These are phyloP conservation scores for Poecile montanus DNA, from an alignment of 2,797 vertebrate genomes.

Conservation along the genomic window DNA sequence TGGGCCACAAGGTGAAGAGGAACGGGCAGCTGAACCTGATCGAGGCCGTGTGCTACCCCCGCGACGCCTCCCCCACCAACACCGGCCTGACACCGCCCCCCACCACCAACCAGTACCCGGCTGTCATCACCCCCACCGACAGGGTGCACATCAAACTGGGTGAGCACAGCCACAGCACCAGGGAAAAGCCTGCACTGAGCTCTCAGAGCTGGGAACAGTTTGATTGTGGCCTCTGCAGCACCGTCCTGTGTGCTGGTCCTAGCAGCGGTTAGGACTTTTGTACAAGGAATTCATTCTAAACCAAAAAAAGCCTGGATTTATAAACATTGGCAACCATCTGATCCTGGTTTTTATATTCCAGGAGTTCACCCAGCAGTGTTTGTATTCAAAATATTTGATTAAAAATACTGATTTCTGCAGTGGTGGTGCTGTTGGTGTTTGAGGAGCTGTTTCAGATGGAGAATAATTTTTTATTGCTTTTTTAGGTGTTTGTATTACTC, in stretches of 20 bases:
- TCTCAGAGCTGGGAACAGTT: neutral
- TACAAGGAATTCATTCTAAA: neutral
- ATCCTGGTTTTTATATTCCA: neutral
- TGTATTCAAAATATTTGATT: neutral
- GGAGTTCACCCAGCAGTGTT: neutral
- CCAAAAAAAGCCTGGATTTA: fast-evolving
- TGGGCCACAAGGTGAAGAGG: conserved; percentile 94
- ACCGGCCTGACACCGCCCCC: conserved; percentile 95
- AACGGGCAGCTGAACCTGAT: conserved; percentile 96
- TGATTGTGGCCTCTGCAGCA: fast-evolving
- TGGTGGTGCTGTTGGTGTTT: neutral
- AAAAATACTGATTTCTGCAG: neutral
- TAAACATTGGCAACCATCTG: fast-evolving
- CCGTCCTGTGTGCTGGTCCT: neutral
- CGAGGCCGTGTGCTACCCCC: conserved; percentile 92
- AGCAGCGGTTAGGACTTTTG: fast-evolving
- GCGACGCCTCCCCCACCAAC: conserved; percentile 97
- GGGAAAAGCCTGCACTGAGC: fast-evolving
- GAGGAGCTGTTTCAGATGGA: neutral
- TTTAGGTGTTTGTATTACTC: neutral
- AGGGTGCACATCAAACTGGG: conserved; percentile 93
- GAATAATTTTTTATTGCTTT: neutral
- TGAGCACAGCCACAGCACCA: neutral
- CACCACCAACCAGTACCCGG: conserved; percentile 95
- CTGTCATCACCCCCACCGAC: conserved; percentile 94